A percentile compares a stretch with the other conserved stretches of the same genome.
These are phyloP conservation scores for Papio anubis DNA, from an alignment of 2,113 vertebrate genomes.

Conservation along the genomic window DNA sequence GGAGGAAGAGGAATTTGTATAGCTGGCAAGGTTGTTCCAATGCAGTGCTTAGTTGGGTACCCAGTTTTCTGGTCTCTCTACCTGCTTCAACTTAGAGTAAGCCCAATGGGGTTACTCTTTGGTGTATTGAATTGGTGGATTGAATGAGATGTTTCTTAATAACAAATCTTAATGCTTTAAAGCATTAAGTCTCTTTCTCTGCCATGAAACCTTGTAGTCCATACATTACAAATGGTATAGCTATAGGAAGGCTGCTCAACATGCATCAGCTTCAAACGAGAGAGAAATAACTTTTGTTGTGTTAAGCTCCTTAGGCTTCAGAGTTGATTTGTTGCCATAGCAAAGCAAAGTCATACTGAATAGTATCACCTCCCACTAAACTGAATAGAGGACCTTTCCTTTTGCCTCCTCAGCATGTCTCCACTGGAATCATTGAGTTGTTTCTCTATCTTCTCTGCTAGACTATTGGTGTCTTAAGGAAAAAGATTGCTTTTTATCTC, in stretches of 20 bases:
- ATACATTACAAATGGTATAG: neutral
- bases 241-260: neutral
- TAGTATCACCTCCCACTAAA: neutral
- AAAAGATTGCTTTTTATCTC: neutral
- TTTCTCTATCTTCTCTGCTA: neutral
- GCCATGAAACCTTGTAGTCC: neutral
- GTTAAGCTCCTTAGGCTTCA: neutral
- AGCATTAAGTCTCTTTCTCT: neutral
- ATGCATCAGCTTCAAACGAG: neutral
- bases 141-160: neutral
- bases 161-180: neutral
- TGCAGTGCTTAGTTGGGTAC: neutral
- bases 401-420: neutral
- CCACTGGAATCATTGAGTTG: neutral
- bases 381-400: neutral
- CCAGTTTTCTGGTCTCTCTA: neutral
- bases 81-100: neutral
- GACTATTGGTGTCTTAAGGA: neutral
- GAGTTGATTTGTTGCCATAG: neutral
- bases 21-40: neutral
- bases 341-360: neutral
- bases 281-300: neutral
- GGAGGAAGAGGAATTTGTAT: neutral
- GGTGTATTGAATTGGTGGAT: neutral
- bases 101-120: no score